Evolutionary conservation across 2,113 vertebrate species (phyloP), one percentile per base, ranked within the genome.

Genomic region (Scomber colias): DNA sequence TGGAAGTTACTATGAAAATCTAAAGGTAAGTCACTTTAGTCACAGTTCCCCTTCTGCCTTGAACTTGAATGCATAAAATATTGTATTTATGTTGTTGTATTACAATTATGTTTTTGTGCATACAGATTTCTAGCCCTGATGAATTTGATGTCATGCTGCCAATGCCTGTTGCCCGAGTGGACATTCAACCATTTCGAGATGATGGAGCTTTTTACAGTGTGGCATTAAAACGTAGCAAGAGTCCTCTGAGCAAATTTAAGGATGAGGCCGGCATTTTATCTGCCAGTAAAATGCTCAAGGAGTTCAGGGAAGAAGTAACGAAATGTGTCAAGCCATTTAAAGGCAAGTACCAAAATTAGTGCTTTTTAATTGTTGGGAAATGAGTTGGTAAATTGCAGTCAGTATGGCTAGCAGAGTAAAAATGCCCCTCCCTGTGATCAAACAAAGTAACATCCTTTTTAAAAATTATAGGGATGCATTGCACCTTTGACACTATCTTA

Each of bases 1-100:
- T n/a, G 94, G 94, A 65, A 94, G 94, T 74, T 92, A 94, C 79
- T 94, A 93, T 78, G 93, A 95, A 85, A 74, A 93, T 53, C 11
- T 94, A 6, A 95, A 95, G 82, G 94, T 94, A 83, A 84, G 89
- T 75, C 16, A 9, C 7, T 40, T 19, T 15, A 21, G 16, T 51
- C 3, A 2, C 5, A n/a, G 35, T 5, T 54, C 11, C 57, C 6
- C n/a, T 35, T 35, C 7, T 35, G 31, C 31, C 7, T 35, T 35
- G 31, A 35, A 35, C 5, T 35, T 35, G 31, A 35, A 35, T 35
- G 4, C 31, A 35, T 35, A 4, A 8, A 8, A 35, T 7, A 35
- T 35, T 35, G 31, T 9, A 40, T 9, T 40, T 40, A 35, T 19
- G 14, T 19, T 1, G 13, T 15, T 24, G 1, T 27, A 5, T n/a